Evolutionary conservation across 2,797 vertebrate species (phyloP).

Genomic region (Glossophaga mutica): DNA sequence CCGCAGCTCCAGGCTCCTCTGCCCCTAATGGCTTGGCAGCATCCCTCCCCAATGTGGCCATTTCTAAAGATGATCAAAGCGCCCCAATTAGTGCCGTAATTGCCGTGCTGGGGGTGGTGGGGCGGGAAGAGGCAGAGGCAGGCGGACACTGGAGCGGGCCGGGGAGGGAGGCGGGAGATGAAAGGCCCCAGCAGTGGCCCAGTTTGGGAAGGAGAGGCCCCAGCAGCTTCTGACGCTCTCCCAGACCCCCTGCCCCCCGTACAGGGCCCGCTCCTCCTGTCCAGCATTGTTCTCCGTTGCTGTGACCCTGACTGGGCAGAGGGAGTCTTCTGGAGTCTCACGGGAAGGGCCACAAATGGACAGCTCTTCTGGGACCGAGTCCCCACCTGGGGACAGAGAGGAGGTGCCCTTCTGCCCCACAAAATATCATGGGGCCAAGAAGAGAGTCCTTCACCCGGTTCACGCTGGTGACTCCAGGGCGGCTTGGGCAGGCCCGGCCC

Average conservation of each 20-base stretch:
- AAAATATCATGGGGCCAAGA: background rate
- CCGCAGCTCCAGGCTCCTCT: slow-evolving; percentile 30
- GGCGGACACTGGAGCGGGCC: background rate
- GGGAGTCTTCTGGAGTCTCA: background rate
- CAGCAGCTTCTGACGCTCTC: slow-evolving; percentile 42
- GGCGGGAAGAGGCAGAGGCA: slow-evolving; percentile 31
- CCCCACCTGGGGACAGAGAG: background rate
- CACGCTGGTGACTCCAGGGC: background rate
- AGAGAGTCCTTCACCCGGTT: background rate
- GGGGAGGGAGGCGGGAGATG: background rate
- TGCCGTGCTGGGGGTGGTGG: slow-evolving; percentile 36
- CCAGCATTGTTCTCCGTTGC: slow-evolving; percentile 37
- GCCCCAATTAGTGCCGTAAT: slow-evolving; percentile 69
- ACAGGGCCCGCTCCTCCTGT: background rate
- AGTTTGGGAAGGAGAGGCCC: background rate
- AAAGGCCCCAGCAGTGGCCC: slow-evolving; percentile 60
- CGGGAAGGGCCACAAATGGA: background rate
- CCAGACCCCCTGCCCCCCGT: slow-evolving; percentile 19
- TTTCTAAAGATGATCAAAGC: slow-evolving; percentile 71
- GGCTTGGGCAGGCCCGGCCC: background rate
- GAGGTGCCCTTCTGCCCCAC: background rate
- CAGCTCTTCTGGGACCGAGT: background rate
- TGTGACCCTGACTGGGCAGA: slow-evolving; percentile 34
- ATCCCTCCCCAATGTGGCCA: background rate
- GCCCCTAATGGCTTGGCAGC: slow-evolving; percentile 69